These are phyloP conservation scores for Cervus canadensis DNA, from an alignment of 2,113 vertebrate species.

Conservation along the genomic window DNA sequence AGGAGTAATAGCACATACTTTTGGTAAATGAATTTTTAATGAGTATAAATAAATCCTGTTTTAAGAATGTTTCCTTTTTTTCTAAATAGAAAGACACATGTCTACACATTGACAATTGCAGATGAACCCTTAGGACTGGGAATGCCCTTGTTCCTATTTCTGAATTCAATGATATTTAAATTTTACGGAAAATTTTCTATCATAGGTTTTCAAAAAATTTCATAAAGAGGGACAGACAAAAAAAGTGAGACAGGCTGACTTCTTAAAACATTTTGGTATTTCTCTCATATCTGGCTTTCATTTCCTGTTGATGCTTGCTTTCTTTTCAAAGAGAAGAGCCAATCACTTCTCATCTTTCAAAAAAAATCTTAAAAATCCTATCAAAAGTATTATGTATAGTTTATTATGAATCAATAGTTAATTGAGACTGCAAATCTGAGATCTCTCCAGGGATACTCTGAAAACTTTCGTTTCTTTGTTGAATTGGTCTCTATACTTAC, in stretches of 20 bases:
- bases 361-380: background rate
- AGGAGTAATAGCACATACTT: background rate
- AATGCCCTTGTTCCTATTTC: background rate
- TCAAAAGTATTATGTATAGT: background rate
- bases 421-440: background rate
- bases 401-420: background rate
- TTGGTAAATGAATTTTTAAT: background rate
- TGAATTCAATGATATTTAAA: background rate
- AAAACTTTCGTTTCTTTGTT: background rate
- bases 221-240: background rate
- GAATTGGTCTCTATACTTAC: background rate
- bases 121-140: background rate
- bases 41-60: background rate
- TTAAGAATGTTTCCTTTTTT: background rate
- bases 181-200: background rate
- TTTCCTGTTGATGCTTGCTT: background rate
- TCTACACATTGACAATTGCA: background rate
- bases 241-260: background rate
- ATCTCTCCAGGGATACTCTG: background rate
- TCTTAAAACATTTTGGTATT: background rate
- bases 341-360: background rate
- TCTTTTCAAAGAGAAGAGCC: constrained; percentile 1
- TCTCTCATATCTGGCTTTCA: background rate
- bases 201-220: background rate
- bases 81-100: background rate